These are phyloP conservation scores for Mactromeris polynyma DNA, from an alignment of 2,888 invertebrate genomes.

Conservation along the genomic window DNA sequence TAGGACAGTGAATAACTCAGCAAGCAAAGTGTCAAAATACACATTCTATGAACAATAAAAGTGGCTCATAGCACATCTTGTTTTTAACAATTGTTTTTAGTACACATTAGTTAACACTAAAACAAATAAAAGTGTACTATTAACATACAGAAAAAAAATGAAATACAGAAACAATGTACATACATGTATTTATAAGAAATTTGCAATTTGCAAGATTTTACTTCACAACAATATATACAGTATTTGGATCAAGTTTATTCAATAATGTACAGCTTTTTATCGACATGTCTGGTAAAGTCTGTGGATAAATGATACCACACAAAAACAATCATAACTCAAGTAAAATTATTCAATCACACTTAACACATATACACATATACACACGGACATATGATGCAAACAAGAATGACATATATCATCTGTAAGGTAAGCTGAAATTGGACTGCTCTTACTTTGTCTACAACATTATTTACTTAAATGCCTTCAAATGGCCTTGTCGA, in stretches of 20 bases:
- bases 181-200: conserved; percentile 21
- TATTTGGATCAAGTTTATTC: conserved; percentile 19
- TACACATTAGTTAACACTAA: conserved; percentile 51
- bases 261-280: conserved; percentile 7
- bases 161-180: conserved; percentile 36
- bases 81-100: conserved; percentile 44
- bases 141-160: conserved; percentile 30
- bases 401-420: no score
- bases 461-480: no score
- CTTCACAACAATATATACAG: conserved; percentile 32
- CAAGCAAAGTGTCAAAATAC: conserved; percentile 30
- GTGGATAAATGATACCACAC: neutral
- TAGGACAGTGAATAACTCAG: conserved; percentile 12
- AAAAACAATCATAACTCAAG: neutral
- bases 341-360: neutral
- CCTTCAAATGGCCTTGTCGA: no score
- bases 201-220: conserved; percentile 25
- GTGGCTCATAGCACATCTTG: conserved; percentile 38
- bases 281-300: neutral
- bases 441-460: no score
- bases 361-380: neutral
- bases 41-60: conserved; percentile 34
- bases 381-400: neutral
- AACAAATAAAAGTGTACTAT: conserved; percentile 50
- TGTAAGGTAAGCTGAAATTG: no score